Evolutionary conservation across 2,888 invertebrate genomes (phyloP).

Genomic region (Chorisops tibialis): DNA sequence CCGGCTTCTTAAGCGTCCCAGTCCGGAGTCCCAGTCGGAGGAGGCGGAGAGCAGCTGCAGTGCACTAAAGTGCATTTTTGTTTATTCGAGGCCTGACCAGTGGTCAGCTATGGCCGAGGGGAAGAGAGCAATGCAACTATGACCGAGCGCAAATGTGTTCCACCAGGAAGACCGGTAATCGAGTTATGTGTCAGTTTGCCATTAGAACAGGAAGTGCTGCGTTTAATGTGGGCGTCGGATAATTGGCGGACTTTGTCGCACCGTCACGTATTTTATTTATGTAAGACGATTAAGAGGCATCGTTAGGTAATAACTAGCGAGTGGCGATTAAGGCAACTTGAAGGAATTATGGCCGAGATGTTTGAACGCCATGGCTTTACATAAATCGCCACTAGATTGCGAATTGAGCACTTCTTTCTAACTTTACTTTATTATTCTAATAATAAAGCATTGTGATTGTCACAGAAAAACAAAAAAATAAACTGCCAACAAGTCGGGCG

Average conservation of each 20-base stretch:
- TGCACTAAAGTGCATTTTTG: not conserved
- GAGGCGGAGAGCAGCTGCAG: not conserved
- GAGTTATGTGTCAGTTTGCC: slow-evolving; percentile 32
- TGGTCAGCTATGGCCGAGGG: not conserved
- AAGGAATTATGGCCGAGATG: too few species aligned
- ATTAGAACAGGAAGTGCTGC: slow-evolving; percentile 32
- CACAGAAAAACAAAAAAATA: too few species aligned
- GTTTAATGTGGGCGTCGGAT: slow-evolving; percentile 6
- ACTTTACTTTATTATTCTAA: too few species aligned
- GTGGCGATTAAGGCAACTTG: too few species aligned
- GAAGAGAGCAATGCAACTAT: not conserved
- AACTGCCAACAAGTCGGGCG: too few species aligned
- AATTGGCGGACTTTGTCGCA: not conserved
- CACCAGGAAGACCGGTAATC: slow-evolving; percentile 32
- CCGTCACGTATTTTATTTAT: too few species aligned
- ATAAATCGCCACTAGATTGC: too few species aligned
- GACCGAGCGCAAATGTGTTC: not conserved
- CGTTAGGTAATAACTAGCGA: too few species aligned
- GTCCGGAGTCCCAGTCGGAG: not conserved
- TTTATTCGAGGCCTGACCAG: not conserved
- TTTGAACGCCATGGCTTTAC: too few species aligned
- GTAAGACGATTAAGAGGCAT: too few species aligned
- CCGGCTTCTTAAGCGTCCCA: not conserved
- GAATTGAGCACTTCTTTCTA: too few species aligned
- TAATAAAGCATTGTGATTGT: too few species aligned